A percentile compares a stretch with the other conserved stretches of the same genome.
Conservation (phyloP, 2,113 vertebrate genomes). For the Charina bottae region DNA sequence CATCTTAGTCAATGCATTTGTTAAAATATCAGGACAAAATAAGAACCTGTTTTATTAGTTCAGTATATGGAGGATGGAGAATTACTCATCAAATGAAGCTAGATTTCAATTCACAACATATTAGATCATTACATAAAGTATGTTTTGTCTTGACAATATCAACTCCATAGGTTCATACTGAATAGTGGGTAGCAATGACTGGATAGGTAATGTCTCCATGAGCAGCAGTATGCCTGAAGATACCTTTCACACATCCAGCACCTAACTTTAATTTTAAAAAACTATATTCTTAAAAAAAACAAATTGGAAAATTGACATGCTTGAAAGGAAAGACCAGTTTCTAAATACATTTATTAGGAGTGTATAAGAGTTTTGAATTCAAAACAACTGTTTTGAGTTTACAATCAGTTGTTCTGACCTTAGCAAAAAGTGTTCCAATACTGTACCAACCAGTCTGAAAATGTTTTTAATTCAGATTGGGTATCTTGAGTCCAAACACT, state of each 20-base stretch:
- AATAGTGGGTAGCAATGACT: neutral
- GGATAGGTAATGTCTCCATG: neutral
- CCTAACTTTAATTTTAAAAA: neutral
- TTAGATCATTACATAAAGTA: neutral
- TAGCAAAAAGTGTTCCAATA: neutral
- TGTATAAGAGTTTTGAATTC: neutral
- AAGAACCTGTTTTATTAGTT: neutral
- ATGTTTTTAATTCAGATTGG: neutral
- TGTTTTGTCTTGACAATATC: neutral
- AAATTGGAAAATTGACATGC: neutral
- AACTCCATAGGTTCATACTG: neutral
- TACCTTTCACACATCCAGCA: neutral
- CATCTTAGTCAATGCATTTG: neutral
- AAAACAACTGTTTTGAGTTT: neutral
- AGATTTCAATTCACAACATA: neutral
- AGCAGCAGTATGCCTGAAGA: neutral
- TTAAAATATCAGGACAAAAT: neutral
- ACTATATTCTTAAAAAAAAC: neutral
- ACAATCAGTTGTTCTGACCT: neutral
- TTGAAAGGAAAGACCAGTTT: neutral
- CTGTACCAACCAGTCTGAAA: neutral
- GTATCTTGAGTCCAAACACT: neutral
- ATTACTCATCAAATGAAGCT: neutral
- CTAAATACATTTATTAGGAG: neutral
- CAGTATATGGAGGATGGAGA: neutral